A percentile compares a stretch with the other conserved stretches of the same genome.
These are phyloP conservation scores for Capitulum mitella DNA, from an alignment of 2,888 invertebrate genomes.

Conservation along the genomic window DNA sequence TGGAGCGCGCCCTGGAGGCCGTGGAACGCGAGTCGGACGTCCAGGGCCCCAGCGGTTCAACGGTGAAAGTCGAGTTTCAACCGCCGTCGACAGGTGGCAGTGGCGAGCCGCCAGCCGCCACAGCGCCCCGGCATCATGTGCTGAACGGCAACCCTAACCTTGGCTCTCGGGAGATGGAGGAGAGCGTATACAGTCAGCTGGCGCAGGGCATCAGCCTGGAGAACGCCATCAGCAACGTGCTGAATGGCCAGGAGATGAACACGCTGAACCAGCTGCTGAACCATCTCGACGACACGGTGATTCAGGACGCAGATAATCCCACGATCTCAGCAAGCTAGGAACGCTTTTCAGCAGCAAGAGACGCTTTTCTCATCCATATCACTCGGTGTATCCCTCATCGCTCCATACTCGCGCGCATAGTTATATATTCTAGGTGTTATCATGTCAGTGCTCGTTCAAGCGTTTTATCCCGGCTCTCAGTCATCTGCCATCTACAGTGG, in stretches of 20 bases:
- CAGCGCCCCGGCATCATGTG: background rate
- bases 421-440: background rate
- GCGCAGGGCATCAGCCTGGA: constrained; percentile 21
- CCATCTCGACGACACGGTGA: background rate
- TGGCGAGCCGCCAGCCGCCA: background rate
- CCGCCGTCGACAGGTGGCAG: background rate
- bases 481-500: background rate
- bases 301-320: background rate
- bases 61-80: background rate
- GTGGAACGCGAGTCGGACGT: constrained; percentile 49
- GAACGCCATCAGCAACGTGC: constrained; percentile 20
- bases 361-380: background rate
- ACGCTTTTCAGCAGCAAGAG: no score
- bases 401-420: background rate
- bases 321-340: constrained; percentile 13
- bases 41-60: background rate
- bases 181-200: constrained; percentile 7
- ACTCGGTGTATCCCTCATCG: background rate
- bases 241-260: constrained; percentile 18
- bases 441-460: background rate
- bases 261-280: constrained; percentile 20
- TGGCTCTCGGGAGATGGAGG: constrained; percentile 1
- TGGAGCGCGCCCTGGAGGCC: constrained; percentile 74
- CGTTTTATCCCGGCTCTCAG: background rate
- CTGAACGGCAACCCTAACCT: constrained; percentile 6